Base-by-base conservation (phyloP, 2,888 invertebrate genomes). In the Pollenia angustigena region DNA sequence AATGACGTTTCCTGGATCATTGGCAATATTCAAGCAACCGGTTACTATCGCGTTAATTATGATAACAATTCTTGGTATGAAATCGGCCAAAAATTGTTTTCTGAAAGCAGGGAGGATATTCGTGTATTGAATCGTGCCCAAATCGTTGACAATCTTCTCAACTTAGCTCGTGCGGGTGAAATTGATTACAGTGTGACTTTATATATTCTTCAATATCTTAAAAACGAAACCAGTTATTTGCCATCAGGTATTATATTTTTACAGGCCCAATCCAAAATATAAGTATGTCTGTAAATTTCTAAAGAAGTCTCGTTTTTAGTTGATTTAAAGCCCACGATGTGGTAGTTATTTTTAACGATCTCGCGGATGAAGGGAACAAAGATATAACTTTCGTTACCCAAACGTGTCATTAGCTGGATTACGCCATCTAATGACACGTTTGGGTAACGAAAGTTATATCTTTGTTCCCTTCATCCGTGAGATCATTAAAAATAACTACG, bases 81-180 rank as follows among this genome's bases (percentile, higher is more conserved):
- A n/a, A n/a, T n/a, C n/a, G n/a, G n/a, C n/a, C n/a, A n/a, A n/a
- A n/a, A n/a, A n/a, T n/a, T n/a, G n/a, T n/a, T n/a, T n/a, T n/a
- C n/a, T n/a, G n/a, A n/a, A n/a, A n/a, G n/a, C n/a, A n/a, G n/a
- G n/a, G n/a, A n/a, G n/a, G n/a, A n/a, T n/a, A n/a, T n/a, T n/a
- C n/a, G n/a, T 88, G 94, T 95, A 58, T 92, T 95, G 12, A 97
- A 97, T 92, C 94, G 96, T 89, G 97, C 97, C 4, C 97, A 97
- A 93, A 94, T 96, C 40, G 95, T 98, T 14, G 96, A 98, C 90
- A 98, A 98, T 92, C 94, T 96, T 1, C 94, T 97, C 89, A 95
- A 96, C 92, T 94, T 96, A 81, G 97, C 97, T 16, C 94, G 96
- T 69, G 18, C 18, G 18, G 18, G 18, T 18, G 18, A 18, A 18